Base-by-base conservation (phyloP, 2,888 invertebrate species). In the Acanthacorydalis orientalis region DNA sequence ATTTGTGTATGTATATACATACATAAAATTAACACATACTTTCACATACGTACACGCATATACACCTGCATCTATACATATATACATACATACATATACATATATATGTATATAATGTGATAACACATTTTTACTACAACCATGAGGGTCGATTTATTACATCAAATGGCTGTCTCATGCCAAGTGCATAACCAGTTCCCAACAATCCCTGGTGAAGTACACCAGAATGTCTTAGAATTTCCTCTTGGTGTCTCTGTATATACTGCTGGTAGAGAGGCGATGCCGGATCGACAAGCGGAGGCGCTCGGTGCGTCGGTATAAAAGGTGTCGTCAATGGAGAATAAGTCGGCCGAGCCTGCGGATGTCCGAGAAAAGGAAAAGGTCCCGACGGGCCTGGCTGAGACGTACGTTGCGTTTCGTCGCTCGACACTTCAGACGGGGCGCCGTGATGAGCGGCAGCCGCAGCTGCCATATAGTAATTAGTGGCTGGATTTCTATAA, bases 261-360 rank as follows among this genome's bases (percentile, higher is more conserved):
- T 82, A 83, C 60, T 83, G 83, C 58, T 82, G 82, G 60, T 84
- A 84, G 23, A 83, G 62, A 23, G 80, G 79, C 47, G 78, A 75
- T 46, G 75, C 72, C 7, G 78, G 67, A 55, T 80, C 77, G 53
- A 77, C 68, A 41, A 72, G 61, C 31, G 67, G 64, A 31, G 67
- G 65, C 54, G 72, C 72, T 64, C 58, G 60, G 44, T 63, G 61
- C 12, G 60, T 57, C 12, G 62, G 67, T 50, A 80, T 77, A 52
- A 78, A 79, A 12, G 77, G 75, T 53, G 78, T 77, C 1, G 74
- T 71, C 1, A 75, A 53, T 50, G 63, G 75, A 55, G 77, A 77
- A 0, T 72, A 68, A 0, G 74, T 69, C 3, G 75, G 70, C 11
- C 77, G 70, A 14, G 74, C 69, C 51, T 78, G 76, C 7, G 72